phyloP scores from a whole-genome alignment of 1,140 invertebrate species.

The Brachionus rotundiformis region DNA sequence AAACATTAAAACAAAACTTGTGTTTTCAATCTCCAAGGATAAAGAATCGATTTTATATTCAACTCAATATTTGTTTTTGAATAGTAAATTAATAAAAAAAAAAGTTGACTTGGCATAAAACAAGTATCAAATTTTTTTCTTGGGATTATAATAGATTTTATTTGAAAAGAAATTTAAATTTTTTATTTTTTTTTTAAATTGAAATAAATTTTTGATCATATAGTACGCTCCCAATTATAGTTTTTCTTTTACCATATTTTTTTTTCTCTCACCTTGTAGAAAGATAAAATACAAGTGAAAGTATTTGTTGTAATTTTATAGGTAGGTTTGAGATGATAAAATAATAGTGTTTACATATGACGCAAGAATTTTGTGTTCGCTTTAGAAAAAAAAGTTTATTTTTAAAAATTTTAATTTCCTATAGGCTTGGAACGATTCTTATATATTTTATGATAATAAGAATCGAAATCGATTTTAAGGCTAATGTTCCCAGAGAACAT shows the following conservation, averaged over 20 bases:
- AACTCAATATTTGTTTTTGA: neutral
- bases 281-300: neutral
- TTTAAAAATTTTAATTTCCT: neutral
- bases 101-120: neutral
- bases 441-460: neutral
- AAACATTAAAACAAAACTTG: neutral
- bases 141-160: neutral
- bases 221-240: neutral
- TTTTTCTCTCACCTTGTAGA: neutral
- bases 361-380: neutral
- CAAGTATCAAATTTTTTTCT: slow-evolving; percentile 2
- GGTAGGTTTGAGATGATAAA: slow-evolving; percentile 2
- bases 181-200: neutral
- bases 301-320: neutral
- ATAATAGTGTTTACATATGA: slow-evolving; percentile 5
- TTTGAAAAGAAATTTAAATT: neutral
- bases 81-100: neutral
- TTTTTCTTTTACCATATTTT: neutral
- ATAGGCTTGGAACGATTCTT: neutral
- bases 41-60: slow-evolving; percentile 8
- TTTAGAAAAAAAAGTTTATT: neutral
- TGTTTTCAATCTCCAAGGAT: neutral
- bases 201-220: neutral
- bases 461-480: neutral
- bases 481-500: neutral